Conservation (phyloP, 1,140 invertebrate genomes). For the Acromyrmex echinatior region DNA sequence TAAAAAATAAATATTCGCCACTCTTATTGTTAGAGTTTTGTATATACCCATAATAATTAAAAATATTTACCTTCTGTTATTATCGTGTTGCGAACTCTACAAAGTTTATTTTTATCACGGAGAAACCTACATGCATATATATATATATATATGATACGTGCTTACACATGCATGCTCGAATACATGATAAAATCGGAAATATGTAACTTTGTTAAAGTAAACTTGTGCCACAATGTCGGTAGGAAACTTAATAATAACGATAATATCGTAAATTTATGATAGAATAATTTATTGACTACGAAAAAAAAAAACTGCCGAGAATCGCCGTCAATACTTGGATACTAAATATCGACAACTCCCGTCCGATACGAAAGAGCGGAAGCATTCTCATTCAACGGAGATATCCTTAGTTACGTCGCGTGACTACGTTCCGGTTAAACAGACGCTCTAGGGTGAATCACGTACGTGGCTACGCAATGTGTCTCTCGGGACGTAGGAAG, state of each 20-base stretch:
- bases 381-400: constrained; percentile 39
- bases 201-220: constrained; percentile 6
- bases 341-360: background rate
- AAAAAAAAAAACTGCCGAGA: background rate
- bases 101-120: constrained; percentile 2
- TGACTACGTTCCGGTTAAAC: constrained; percentile 49
- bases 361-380: constrained; percentile 4
- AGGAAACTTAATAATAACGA: background rate
- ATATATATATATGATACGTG: background rate
- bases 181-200: background rate
- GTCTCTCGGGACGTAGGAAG: constrained; percentile 63
- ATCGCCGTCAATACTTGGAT: background rate
- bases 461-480: constrained; percentile 51
- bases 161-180: background rate
- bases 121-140: background rate
- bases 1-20: background rate
- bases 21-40: background rate
- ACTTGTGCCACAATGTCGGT: background rate
- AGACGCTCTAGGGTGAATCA: constrained; percentile 48
- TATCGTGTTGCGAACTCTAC: background rate
- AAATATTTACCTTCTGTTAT: background rate
- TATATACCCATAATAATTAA: background rate
- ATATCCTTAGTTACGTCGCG: constrained; percentile 41
- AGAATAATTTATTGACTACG: background rate
- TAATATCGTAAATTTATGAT: background rate